Base-by-base conservation (phyloP, 2,888 invertebrate species). In the Himalopsyche anomala region DNA sequence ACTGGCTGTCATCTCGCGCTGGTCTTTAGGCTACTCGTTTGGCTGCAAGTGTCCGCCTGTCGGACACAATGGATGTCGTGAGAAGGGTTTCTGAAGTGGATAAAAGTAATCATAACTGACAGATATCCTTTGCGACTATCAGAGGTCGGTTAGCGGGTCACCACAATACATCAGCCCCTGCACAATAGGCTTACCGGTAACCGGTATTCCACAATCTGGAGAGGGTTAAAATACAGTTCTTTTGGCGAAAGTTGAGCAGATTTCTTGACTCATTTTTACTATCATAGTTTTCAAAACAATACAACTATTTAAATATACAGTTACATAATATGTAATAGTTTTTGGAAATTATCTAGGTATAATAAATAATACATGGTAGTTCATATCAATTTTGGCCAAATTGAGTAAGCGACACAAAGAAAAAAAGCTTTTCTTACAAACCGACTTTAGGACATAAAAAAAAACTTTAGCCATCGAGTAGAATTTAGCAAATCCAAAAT, bases 31-130 rank as follows among this genome's bases (percentile, higher is more conserved):
- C 15, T 62, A 8, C 56, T 12, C 19, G 19, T 19, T 62, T 19
- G 28, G 19, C 28, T 56, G 56, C 62, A 19, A 62, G 62, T 19
- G 62, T 62, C 62, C 62, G 19, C 62, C 5, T 62, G 62, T 62
- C 62, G 8, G 62, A 62, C 19, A 19, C 62, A 62, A 62, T 19
- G 28, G 62, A n/a, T 62, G 19, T 0, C 81, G 83, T 88, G 88
- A 88, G 85, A 88, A 87, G 88, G 88, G 85, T 88, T 85, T 6
- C 28, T 51, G 83, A 82, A 80, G 81, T 82, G 86, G 88, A 87
- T 84, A 81, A 85, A 84, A 88, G 88, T 88, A 88, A 88, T 88
- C 86, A 86, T 85, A 88, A 88, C 88, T 85, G 88, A 88, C 88
- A 88, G 86, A 82, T 85, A 85, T 85, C 86, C 86, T 62, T 62